phyloP scores from a whole-genome alignment of 2,797 vertebrate species.

The Pterois miles region DNA sequence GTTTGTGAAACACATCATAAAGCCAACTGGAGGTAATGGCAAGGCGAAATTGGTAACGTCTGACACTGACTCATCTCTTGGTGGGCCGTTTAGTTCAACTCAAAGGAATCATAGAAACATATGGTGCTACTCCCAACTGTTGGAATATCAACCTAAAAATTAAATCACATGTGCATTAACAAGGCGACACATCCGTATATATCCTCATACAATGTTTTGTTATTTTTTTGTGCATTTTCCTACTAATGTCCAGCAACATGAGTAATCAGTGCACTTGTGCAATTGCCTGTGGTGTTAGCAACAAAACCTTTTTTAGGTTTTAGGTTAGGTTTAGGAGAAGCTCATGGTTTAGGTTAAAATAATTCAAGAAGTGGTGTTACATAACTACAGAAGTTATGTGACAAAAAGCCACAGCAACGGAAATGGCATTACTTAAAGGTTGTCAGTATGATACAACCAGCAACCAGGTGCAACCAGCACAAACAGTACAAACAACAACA shows the following conservation, averaged over 20 bases:
- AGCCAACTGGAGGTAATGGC: conserved; percentile 42
- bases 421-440: neutral
- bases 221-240: neutral
- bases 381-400: neutral
- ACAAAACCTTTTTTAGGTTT: neutral
- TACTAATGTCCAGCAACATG: neutral
- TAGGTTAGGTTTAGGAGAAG: neutral
- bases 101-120: conserved; percentile 26
- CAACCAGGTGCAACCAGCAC: neutral
- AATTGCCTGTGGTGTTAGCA: neutral
- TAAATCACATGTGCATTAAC: neutral
- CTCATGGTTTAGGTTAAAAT: neutral
- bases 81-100: conserved; percentile 4
- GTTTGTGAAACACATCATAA: conserved; percentile 63
- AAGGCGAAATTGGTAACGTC: conserved; percentile 17
- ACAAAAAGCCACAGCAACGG: neutral
- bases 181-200: neutral
- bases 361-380: neutral
- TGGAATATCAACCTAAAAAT: conserved; percentile 16
- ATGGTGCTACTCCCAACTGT: neutral
- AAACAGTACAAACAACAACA: neutral
- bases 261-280: neutral
- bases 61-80: conserved; percentile 40
- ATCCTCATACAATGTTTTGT: neutral
- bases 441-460: neutral